These are phyloP conservation scores for Momotus momota DNA, from an alignment of 2,797 vertebrate species.

Conservation along the genomic window DNA sequence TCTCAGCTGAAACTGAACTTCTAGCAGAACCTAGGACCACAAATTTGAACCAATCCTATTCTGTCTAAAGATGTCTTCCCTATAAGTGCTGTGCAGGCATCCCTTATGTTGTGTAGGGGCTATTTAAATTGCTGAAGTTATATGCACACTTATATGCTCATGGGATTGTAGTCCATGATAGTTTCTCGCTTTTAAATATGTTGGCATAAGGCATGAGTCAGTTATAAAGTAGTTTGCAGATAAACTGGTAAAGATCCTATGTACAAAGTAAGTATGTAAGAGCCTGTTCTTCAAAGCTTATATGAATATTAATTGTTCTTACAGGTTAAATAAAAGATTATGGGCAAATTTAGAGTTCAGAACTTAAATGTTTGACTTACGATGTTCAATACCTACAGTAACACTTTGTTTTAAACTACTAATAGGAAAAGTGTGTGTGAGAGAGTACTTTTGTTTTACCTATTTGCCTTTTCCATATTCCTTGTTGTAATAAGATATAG, in stretches of 20 bases:
- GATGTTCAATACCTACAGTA: neutral
- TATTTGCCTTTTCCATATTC: neutral
- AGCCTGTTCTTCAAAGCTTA: neutral
- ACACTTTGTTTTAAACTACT: neutral
- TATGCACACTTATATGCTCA: neutral
- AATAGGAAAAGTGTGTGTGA: neutral
- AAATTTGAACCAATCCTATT: neutral
- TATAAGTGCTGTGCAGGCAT: fast-evolving
- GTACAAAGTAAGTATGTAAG: neutral
- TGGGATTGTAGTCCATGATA: neutral
- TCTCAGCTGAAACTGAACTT: neutral
- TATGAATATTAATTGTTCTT: neutral
- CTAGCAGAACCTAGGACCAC: neutral
- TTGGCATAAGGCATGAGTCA: neutral
- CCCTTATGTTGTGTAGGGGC: neutral
- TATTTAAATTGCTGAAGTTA: neutral
- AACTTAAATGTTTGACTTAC: neutral
- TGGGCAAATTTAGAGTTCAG: neutral
- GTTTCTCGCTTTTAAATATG: neutral
- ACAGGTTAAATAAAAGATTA: neutral
- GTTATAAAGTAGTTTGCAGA: neutral
- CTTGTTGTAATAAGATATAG: neutral
- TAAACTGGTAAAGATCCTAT: neutral
- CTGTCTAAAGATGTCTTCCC: neutral
- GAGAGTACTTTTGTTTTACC: neutral